Evolutionary conservation across 2,888 invertebrate genomes (phyloP), one percentile per base, ranked within the genome.

Genomic region (Sarcophaga caerulescens): DNA sequence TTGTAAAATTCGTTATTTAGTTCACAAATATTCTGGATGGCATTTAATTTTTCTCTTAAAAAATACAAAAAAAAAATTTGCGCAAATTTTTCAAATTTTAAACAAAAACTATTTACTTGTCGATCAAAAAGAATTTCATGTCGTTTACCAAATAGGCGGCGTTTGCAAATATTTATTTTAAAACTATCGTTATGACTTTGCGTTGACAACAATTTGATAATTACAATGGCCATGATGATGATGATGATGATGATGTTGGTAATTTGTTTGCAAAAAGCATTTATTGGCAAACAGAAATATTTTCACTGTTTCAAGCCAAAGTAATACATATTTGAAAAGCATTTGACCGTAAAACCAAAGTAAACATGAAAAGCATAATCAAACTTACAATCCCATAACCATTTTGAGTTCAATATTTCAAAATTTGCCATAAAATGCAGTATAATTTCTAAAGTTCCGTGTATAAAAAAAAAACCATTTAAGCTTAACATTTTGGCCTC

Each of bases 331-430:
- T 52, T 68, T 74, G 11, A 69, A 78, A 73, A 21, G 60, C 65
- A 77, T 78, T 77, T 73, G 19, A 68, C 23, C 77, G 62, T 77
- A 78, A 83, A 83, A 83, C 82, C 77, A 68, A 62, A 66, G 77
- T 35, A 77, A 66, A 77, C 71, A 71, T 21, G 11, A 60, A 44
- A 63, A 25, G 17, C 19, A 45, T 57, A 65, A 65, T 17, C 52
- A 52, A 52, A 52, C 35, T 35, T 8, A 35, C 52, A 52, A 52
- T 4, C 52, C 4, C 52, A 17, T 17, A 1, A 52, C 0, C 52
- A 4, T 17, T 52, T 52, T 52, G 4, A 14, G 17, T 52, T 52
- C 52, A 52, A 52, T 52, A 52, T 52, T 52, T 52, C 52, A 52
- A 52, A 52, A 52, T 52, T 52, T 52, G 0, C 52, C 52, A 52